Percentiles rank a stretch among this genome's conserved stretches.
Evolutionary conservation across 2,888 invertebrate species (phyloP).

Genomic region (Thera britannica): DNA sequence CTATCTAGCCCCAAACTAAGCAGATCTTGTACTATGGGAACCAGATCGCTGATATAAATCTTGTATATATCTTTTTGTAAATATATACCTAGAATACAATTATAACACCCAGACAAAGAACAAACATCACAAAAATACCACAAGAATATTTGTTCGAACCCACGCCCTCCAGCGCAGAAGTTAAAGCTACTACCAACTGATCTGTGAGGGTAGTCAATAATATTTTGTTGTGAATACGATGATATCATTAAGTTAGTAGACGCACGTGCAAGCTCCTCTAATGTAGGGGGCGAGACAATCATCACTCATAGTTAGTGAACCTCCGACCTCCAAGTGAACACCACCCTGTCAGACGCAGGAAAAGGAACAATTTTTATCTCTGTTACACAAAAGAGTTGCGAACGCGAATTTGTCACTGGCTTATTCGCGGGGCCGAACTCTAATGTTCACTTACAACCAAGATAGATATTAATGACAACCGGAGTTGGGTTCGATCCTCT

Average conservation of each 20-base stretch:
- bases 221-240: slow-evolving; percentile 37
- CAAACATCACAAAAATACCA: too few species aligned
- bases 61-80: too few species aligned
- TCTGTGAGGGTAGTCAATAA: slow-evolving; percentile 7
- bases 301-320: slow-evolving; percentile 79
- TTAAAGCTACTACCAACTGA: background rate
- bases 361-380: slow-evolving; percentile 78
- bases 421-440: slow-evolving; percentile 64
- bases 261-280: slow-evolving; percentile 66
- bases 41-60: too few species aligned
- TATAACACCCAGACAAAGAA: too few species aligned
- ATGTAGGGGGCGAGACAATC: slow-evolving; percentile 72
- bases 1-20: too few species aligned
- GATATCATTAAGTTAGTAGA: slow-evolving; percentile 61
- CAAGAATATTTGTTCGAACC: too few species aligned
- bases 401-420: slow-evolving; percentile 75
- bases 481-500: slow-evolving; percentile 9
- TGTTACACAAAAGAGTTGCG: slow-evolving; percentile 78
- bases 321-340: slow-evolving; percentile 60
- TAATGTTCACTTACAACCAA: slow-evolving; percentile 59
- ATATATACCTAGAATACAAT: too few species aligned
- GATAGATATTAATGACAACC: slow-evolving; percentile 71
- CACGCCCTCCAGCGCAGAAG: too few species aligned
- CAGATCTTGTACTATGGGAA: too few species aligned
- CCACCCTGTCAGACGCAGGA: slow-evolving; percentile 67